Evolutionary conservation across 2,888 invertebrate species (phyloP).

Genomic region (Candidula unifasciata): DNA sequence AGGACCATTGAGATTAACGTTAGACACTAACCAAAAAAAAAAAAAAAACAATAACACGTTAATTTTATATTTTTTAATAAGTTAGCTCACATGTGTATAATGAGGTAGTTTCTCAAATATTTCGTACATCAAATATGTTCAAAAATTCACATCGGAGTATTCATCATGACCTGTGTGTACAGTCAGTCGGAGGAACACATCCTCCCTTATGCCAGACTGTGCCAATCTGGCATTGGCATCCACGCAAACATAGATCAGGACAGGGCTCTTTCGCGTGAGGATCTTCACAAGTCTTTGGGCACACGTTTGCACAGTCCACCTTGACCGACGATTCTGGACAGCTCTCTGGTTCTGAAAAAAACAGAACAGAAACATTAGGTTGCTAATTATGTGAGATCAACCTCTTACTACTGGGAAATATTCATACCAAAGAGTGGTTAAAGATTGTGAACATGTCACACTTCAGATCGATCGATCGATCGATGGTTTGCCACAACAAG

Average conservation of each 20-base stretch:
- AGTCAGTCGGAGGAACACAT: slow-evolving; percentile 65
- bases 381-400: too few relatives aligned
- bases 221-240: slow-evolving; percentile 67
- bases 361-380: neutral
- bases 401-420: too few relatives aligned
- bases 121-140: neutral
- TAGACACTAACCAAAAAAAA: too few relatives aligned
- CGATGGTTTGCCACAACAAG: too few relatives aligned
- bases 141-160: neutral
- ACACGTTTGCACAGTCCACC: slow-evolving; percentile 67
- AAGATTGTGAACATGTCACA: too few relatives aligned
- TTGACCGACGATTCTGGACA: slow-evolving; percentile 69
- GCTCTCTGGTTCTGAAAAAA: neutral
- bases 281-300: slow-evolving; percentile 69
- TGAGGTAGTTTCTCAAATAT: slow-evolving; percentile 12
- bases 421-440: too few relatives aligned
- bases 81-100: neutral
- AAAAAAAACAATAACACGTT: neutral
- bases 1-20: too few relatives aligned
- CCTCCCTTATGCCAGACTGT: slow-evolving; percentile 65
- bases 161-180: slow-evolving; percentile 55
- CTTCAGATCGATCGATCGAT: too few relatives aligned
- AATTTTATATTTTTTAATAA: neutral
- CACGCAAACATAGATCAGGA: slow-evolving; percentile 64
- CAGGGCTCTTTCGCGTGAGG: slow-evolving; percentile 61